These are phyloP conservation scores for Vanessa atalanta DNA, from an alignment of 1,140 invertebrate species.

Conservation along the genomic window DNA sequence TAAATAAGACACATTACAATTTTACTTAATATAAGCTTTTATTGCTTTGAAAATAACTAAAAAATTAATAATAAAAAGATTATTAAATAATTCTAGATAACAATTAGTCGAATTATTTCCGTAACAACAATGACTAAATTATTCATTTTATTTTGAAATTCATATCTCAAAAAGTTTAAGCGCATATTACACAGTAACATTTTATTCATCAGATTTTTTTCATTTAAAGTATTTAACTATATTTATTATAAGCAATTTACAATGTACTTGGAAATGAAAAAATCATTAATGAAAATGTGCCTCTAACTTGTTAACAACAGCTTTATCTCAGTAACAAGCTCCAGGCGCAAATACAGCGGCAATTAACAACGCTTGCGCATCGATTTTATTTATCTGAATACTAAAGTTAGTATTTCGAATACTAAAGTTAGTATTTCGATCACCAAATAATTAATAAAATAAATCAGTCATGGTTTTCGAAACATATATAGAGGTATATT, in stretches of 20 bases:
- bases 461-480: too few species aligned
- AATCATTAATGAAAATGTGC: neutral
- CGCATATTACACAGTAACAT: too few species aligned
- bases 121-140: too few species aligned
- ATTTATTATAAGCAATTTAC: neutral
- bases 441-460: neutral
- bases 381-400: neutral
- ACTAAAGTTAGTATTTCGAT: neutral
- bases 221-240: neutral
- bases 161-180: too few species aligned
- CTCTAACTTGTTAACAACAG: slow-evolving; percentile 15
- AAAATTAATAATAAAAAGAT: too few species aligned
- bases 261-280: neutral
- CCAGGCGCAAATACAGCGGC: neutral
- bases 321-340: slow-evolving; percentile 36
- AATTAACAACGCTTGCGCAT: slow-evolving; percentile 39
- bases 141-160: too few species aligned
- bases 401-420: too few species aligned
- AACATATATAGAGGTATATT: too few species aligned
- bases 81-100: too few species aligned
- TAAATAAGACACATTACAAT: neutral
- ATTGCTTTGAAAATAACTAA: neutral
- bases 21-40: neutral
- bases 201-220: neutral
- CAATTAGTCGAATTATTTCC: too few species aligned